Conservation (phyloP, 2,888 invertebrate genomes). For the Stratiomys singularior region DNA sequence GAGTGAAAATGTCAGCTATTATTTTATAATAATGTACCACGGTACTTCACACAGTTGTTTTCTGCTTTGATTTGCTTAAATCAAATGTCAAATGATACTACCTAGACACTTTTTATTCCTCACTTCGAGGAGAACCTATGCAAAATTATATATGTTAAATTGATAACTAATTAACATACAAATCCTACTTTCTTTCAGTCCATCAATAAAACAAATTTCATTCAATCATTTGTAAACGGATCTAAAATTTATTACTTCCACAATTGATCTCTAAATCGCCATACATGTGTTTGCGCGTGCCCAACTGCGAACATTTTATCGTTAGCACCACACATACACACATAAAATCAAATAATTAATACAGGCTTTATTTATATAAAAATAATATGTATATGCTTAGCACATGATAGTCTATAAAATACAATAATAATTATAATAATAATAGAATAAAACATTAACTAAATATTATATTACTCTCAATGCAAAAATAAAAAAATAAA, state of each 20-base stretch:
- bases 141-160: too few species aligned
- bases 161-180: too few species aligned
- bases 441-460: conserved; percentile 6
- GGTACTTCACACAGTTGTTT: too few species aligned
- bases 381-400: conserved; percentile 30
- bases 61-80: too few species aligned
- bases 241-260: conserved; percentile 39
- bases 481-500: neutral
- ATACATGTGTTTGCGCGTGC: neutral
- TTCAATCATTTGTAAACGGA: conserved; percentile 38
- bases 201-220: neutral
- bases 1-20: too few species aligned
- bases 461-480: neutral
- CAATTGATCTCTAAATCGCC: conserved; percentile 29
- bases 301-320: neutral
- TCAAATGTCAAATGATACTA: too few species aligned
- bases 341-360: conserved; percentile 17
- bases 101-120: too few species aligned
- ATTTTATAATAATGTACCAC: too few species aligned
- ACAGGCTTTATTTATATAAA: conserved; percentile 4
- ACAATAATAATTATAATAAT: conserved; percentile 17
- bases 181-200: too few species aligned
- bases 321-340: neutral
- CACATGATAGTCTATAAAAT: conserved; percentile 28
- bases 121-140: too few species aligned